A percentile compares a stretch with the other conserved stretches of the same genome.
Evolutionary conservation across 2,888 invertebrate species (phyloP).

Genomic region (Meteorus colon): DNA sequence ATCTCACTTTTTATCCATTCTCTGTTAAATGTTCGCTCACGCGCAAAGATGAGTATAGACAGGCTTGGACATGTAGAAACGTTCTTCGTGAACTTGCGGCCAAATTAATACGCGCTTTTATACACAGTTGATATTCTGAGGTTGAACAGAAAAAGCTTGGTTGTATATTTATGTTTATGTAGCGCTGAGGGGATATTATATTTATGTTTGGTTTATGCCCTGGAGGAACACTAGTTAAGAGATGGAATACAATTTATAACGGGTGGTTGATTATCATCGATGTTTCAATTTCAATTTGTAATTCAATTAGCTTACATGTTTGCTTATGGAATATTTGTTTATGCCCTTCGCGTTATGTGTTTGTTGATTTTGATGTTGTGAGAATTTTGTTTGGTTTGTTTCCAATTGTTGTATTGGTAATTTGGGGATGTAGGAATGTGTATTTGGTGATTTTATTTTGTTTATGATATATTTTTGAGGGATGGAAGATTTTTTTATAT

Average conservation of each 20-base stretch:
- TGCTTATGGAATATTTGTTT: slow-evolving; percentile 4
- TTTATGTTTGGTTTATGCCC: slow-evolving; percentile 11
- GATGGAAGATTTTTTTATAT: too few relatives aligned
- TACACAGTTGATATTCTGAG: neutral
- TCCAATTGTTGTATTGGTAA: too few relatives aligned
- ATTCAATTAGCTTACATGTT: neutral
- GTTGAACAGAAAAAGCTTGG: neutral
- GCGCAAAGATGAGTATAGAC: neutral
- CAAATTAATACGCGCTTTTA: slow-evolving; percentile 36
- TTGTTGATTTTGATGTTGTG: neutral
- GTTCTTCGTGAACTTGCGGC: slow-evolving; percentile 22
- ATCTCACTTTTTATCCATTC: neutral
- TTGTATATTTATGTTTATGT: neutral
- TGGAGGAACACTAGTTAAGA: neutral
- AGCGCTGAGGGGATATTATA: neutral
- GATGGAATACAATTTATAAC: neutral
- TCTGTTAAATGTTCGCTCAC: neutral
- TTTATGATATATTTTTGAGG: too few relatives aligned
- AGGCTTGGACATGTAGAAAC: slow-evolving; percentile 7
- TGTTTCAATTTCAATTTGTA: neutral
- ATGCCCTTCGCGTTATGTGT: neutral
- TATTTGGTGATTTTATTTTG: too few relatives aligned
- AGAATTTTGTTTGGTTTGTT: too few relatives aligned
- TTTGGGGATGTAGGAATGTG: too few relatives aligned
- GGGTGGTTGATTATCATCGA: slow-evolving; percentile 12